These are phyloP conservation scores for Danaus melanippus DNA, from an alignment of 1,140 invertebrate species.

Conservation along the genomic window DNA sequence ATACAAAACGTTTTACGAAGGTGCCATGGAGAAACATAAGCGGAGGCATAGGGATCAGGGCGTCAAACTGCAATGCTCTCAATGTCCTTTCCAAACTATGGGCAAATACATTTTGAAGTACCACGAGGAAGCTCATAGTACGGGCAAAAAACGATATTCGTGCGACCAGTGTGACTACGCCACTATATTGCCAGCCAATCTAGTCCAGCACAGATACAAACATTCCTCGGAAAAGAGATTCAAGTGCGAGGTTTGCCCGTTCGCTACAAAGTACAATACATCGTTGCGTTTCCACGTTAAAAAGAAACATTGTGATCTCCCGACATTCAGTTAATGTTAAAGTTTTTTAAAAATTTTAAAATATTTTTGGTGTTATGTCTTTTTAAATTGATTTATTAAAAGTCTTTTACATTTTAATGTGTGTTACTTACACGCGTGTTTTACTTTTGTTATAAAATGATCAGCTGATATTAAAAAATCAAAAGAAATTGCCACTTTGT, in stretches of 20 bases:
- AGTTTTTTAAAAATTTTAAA: slow-evolving; percentile 37
- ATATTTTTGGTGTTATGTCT: slow-evolving; percentile 44
- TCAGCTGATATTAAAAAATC: too few species aligned
- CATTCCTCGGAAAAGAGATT: slow-evolving; percentile 60
- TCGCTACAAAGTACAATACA: slow-evolving; percentile 63
- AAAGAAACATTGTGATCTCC: slow-evolving; percentile 67
- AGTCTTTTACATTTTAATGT: neutral
- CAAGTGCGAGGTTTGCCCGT: slow-evolving; percentile 63
- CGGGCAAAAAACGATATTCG: slow-evolving; percentile 50
- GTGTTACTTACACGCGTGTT: too few species aligned
- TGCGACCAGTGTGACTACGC: slow-evolving; percentile 63
- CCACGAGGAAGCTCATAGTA: slow-evolving; percentile 57
- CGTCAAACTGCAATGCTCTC: slow-evolving; percentile 50
- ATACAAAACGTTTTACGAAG: slow-evolving; percentile 58
- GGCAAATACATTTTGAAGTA: slow-evolving; percentile 63
- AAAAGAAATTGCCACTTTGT: too few species aligned
- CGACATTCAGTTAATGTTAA: slow-evolving; percentile 43
- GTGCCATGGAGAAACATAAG: slow-evolving; percentile 56
- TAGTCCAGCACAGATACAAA: slow-evolving; percentile 63
- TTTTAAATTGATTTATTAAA: slow-evolving; percentile 24
- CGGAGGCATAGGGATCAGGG: slow-evolving; percentile 47
- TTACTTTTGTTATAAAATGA: too few species aligned
- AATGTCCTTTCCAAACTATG: slow-evolving; percentile 59
- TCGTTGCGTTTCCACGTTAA: slow-evolving; percentile 62
- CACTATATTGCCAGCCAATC: slow-evolving; percentile 52